These are phyloP conservation scores for Hydrolagus colliei DNA, from an alignment of 2,797 vertebrate genomes.

Conservation along the genomic window DNA sequence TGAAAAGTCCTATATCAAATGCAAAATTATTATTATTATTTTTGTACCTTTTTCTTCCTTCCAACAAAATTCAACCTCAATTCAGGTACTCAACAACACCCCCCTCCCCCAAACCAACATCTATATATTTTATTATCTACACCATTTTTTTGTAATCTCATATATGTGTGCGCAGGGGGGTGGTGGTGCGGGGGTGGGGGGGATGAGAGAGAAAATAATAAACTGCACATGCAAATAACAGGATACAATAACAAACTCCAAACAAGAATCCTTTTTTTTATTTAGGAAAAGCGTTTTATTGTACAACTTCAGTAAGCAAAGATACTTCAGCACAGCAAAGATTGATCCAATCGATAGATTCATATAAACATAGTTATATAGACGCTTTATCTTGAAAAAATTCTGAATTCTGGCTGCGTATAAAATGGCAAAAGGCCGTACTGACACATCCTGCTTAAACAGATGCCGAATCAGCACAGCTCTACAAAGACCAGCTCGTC, in stretches of 20 bases:
- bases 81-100: too few species aligned
- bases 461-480: conserved; percentile 79
- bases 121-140: too few species aligned
- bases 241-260: background rate
- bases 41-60: too few species aligned
- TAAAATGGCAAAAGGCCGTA: conserved; percentile 68
- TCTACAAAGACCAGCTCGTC: conserved; percentile 61
- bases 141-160: too few species aligned
- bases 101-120: too few species aligned
- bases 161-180: background rate
- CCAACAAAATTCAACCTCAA: too few species aligned
- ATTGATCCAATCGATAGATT: conserved; percentile 58
- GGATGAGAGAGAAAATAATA: background rate
- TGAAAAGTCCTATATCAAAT: too few species aligned
- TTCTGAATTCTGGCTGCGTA: conserved; percentile 61
- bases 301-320: conserved; percentile 87
- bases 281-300: conserved; percentile 72
- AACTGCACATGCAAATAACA: background rate
- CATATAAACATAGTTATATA: conserved; percentile 72
- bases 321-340: conserved; percentile 78
- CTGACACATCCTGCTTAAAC: conserved; percentile 92
- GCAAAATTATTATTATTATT: too few species aligned
- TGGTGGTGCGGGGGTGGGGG: background rate
- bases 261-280: background rate
- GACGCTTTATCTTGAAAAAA: conserved; percentile 60